These are phyloP conservation scores for Pyrgilauda ruficollis DNA, from an alignment of 2,113 vertebrate genomes.

Conservation along the genomic window DNA sequence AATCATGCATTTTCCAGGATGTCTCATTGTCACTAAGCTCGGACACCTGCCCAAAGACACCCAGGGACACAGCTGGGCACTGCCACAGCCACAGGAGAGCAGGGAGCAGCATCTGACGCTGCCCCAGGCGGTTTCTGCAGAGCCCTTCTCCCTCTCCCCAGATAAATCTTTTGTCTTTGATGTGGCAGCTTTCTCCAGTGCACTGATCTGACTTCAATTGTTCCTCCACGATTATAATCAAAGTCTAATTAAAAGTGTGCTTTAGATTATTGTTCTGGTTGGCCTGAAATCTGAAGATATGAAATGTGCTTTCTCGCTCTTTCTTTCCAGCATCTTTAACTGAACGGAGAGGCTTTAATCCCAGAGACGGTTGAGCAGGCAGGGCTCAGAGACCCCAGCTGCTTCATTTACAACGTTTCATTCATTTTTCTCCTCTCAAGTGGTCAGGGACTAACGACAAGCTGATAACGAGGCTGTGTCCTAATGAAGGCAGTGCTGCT, in stretches of 20 bases:
- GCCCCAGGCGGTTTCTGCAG: background rate
- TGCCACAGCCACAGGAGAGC: background rate
- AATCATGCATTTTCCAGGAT: background rate
- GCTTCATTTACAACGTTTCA: background rate
- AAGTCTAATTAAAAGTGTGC: constrained; percentile 48
- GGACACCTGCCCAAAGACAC: background rate
- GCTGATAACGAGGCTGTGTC: background rate
- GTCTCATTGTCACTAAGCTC: background rate
- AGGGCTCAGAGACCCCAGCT: background rate
- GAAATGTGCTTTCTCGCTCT: background rate
- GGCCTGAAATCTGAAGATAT: constrained; percentile 27
- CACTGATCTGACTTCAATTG: background rate
- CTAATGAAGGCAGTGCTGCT: background rate
- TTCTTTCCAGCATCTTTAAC: background rate
- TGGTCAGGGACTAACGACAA: background rate
- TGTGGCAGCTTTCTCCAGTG: background rate
- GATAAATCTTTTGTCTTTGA: constrained; percentile 4
- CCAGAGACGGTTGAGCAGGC: background rate
- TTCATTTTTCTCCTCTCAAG: background rate
- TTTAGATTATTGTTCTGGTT: background rate
- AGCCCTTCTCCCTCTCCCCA: background rate
- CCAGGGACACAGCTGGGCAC: background rate
- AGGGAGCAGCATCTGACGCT: background rate
- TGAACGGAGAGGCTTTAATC: background rate
- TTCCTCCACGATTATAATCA: background rate